These are phyloP conservation scores for Drosophila picticornis DNA, from an alignment of 2,888 invertebrate genomes.

Conservation along the genomic window DNA sequence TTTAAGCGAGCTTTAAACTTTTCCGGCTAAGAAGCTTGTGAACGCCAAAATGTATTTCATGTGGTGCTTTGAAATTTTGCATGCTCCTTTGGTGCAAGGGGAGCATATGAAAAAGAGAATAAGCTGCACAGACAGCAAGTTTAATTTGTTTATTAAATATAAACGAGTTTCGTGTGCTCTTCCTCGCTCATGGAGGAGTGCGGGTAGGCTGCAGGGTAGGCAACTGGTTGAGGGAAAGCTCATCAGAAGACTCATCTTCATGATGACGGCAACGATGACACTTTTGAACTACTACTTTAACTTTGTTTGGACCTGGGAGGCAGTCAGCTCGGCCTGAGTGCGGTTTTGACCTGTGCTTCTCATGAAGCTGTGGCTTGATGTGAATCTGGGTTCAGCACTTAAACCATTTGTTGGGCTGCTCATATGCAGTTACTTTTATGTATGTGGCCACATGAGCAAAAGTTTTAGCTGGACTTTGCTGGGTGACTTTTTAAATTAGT, in stretches of 20 bases:
- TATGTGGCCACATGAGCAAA: conserved; percentile 31
- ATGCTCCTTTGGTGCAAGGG: not conserved
- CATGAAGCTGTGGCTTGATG: not conserved
- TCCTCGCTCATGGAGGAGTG: conserved; percentile 8
- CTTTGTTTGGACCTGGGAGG: conserved; percentile 49
- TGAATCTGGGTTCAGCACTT: conserved; percentile 44
- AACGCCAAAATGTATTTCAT: conserved; percentile 7
- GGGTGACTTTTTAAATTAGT: conserved; percentile 73
- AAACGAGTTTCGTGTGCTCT: conserved; percentile 63
- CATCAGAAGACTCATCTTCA: conserved; percentile 40
- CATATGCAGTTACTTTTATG: conserved; percentile 47
- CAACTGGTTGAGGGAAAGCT: conserved; percentile 36
- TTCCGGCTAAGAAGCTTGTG: not conserved
- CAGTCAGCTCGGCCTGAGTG: conserved; percentile 7
- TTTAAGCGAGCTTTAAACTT: not conserved
- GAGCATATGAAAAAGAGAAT: conserved; percentile 12
- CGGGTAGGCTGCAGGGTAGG: not conserved
- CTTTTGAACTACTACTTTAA: conserved; percentile 76
- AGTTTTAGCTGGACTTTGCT: conserved; percentile 40
- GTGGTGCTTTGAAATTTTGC: not conserved
- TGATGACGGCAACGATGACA: conserved; percentile 52
- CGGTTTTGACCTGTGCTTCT: conserved; percentile 49
- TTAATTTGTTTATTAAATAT: conserved; percentile 81
- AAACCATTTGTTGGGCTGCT: conserved; percentile 40
- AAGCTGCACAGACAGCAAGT: conserved; percentile 59